Conservation (phyloP, 1,140 invertebrate species). For the Drosophila bocki region DNA sequence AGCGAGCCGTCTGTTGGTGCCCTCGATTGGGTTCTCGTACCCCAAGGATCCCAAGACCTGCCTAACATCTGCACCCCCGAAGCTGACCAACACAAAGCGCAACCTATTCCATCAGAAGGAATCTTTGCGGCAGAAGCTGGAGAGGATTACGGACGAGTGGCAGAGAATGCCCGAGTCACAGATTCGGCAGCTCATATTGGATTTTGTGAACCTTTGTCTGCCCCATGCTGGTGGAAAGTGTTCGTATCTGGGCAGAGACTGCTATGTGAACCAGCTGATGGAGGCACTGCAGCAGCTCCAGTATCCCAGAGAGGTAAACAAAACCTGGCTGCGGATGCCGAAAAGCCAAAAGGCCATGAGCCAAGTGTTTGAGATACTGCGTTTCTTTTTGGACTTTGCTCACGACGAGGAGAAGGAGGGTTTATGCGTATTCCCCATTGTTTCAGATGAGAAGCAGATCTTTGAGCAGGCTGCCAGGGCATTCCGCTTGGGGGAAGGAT, state of each 20-base stretch:
- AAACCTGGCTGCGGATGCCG: conserved; percentile 34
- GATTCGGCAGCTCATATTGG: conserved; percentile 30
- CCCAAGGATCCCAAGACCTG: conserved; percentile 25
- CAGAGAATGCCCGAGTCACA: conserved; percentile 9
- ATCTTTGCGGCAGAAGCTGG: conserved; percentile 20
- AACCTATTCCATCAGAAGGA: conserved; percentile 20
- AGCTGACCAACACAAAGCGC: conserved; percentile 38
- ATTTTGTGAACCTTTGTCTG: conserved; percentile 48
- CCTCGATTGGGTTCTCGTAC: conserved; percentile 41
- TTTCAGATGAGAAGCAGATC: background rate
- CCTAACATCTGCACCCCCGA: background rate
- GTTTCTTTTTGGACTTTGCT: conserved; percentile 51
- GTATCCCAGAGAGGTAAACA: conserved; percentile 36
- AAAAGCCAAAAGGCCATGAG: conserved; percentile 8
- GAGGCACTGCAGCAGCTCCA: conserved; percentile 34
- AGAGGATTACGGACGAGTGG: conserved; percentile 21
- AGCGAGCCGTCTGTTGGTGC: conserved; percentile 22
- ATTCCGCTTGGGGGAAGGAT: background rate
- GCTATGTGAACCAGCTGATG: conserved; percentile 33
- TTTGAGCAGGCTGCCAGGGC: background rate
- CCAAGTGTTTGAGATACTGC: conserved; percentile 33
- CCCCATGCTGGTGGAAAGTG: conserved; percentile 4
- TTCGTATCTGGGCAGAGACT: conserved; percentile 14
- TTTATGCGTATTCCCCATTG: conserved; percentile 3
- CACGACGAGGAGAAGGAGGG: background rate